Percentiles rank a stretch among this genome's conserved stretches.
These are phyloP conservation scores for Centrocercus urophasianus DNA, from an alignment of 2,113 vertebrate species.

Conservation along the genomic window DNA sequence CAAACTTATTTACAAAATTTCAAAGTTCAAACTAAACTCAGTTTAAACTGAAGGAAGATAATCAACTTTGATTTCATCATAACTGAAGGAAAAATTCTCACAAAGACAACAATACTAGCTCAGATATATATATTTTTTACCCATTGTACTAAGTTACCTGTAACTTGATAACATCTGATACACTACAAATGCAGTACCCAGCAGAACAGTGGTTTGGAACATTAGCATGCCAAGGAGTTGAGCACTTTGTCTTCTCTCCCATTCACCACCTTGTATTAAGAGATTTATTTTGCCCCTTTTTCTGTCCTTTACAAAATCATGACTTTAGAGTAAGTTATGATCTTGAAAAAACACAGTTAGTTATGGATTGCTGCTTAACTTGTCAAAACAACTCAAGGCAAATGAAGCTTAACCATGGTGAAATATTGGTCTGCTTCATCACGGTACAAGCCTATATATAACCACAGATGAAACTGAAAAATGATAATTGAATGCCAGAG, in stretches of 20 bases:
- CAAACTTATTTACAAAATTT: not conserved
- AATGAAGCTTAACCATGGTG: slow-evolving; percentile 50
- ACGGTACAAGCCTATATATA: slow-evolving; percentile 8
- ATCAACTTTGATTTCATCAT: not conserved
- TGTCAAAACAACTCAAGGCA: slow-evolving; percentile 60
- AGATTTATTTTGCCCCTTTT: slow-evolving; percentile 59
- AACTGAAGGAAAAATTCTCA: not conserved
- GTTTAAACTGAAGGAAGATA: not conserved
- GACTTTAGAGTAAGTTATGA: slow-evolving; percentile 40
- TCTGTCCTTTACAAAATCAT: slow-evolving; percentile 49
- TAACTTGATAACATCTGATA: not conserved
- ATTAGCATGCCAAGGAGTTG: not conserved
- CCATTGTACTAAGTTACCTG: not conserved
- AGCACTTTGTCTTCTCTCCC: not conserved
- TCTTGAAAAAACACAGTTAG: slow-evolving; percentile 26
- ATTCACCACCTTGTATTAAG: not conserved
- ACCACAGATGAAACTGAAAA: slow-evolving; percentile 1
- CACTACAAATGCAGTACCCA: not conserved
- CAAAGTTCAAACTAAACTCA: not conserved
- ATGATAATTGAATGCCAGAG: not conserved
- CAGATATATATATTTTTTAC: not conserved
- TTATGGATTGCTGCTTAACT: slow-evolving; percentile 54
- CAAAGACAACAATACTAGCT: not conserved
- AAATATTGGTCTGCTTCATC: slow-evolving; percentile 46
- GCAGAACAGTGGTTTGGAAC: not conserved